These are phyloP conservation scores for Willisornis vidua DNA, from an alignment of 2,113 vertebrate genomes.

Conservation along the genomic window DNA sequence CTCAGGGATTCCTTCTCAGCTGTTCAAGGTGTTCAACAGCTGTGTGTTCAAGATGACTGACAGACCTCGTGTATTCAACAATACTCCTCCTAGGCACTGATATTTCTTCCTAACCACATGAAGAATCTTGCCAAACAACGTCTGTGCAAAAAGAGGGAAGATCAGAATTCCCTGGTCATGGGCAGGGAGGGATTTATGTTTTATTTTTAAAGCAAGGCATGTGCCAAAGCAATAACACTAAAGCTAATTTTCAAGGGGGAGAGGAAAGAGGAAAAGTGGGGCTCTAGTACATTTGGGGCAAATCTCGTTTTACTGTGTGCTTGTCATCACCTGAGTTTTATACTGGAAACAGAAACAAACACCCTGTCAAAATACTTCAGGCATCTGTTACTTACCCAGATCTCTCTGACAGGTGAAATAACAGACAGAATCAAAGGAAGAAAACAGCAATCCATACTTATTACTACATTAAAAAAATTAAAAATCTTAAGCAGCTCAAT, in stretches of 20 bases:
- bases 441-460: background rate
- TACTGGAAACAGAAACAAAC: constrained; percentile 57
- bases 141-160: background rate
- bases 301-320: constrained; percentile 55
- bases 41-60: background rate
- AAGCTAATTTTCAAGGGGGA: constrained; percentile 28
- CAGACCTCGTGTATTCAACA: background rate
- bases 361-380: constrained; percentile 52
- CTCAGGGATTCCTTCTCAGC: background rate
- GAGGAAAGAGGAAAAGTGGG: background rate
- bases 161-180: background rate
- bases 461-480: background rate
- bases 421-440: background rate
- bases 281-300: constrained; percentile 35
- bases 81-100: background rate
- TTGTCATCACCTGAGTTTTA: constrained; percentile 50
- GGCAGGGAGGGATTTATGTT: background rate
- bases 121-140: background rate
- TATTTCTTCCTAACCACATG: background rate
- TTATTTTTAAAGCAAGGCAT: background rate
- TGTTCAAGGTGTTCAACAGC: background rate
- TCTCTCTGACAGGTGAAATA: constrained; percentile 28
- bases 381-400: constrained; percentile 33
- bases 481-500: background rate
- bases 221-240: constrained; percentile 3